Percentiles rank a stretch among this genome's conserved stretches.
Conservation (phyloP, 1,140 invertebrate genomes). For the Drosophila tsacasi region DNA sequence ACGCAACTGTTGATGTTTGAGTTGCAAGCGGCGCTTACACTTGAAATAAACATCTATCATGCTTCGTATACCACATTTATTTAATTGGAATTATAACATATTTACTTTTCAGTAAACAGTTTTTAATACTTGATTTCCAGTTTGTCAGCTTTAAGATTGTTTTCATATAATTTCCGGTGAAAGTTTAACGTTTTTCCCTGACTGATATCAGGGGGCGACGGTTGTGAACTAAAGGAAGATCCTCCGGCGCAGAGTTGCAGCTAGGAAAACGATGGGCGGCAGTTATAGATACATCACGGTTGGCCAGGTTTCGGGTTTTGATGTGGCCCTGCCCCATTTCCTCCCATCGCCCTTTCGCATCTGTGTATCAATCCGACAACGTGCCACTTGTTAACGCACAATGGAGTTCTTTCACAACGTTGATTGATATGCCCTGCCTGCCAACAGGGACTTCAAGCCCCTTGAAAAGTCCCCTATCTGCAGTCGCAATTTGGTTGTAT, state of each 20-base stretch:
- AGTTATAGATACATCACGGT: constrained; percentile 70
- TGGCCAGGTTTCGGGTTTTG: constrained; percentile 49
- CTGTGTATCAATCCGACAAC: constrained; percentile 68
- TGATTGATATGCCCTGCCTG: constrained; percentile 66
- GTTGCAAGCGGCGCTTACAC: constrained; percentile 15
- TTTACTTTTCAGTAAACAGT: too few species aligned
- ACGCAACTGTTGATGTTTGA: constrained; percentile 51
- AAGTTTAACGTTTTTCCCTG: neutral
- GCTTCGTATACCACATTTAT: neutral
- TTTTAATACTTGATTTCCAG: too few species aligned
- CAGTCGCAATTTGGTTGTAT: constrained; percentile 19
- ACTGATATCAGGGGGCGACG: neutral
- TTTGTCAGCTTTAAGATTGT: too few species aligned
- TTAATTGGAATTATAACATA: neutral
- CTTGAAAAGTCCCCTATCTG: neutral
- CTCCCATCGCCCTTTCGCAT: constrained; percentile 33
- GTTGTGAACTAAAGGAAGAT: neutral
- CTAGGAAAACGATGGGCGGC: constrained; percentile 27
- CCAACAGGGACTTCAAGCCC: neutral
- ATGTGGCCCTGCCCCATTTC: constrained; percentile 8
- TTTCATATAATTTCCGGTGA: neutral
- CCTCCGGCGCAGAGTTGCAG: constrained; percentile 14
- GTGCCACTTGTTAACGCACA: constrained; percentile 80
- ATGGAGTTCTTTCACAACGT: constrained; percentile 64
- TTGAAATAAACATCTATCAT: neutral